A percentile compares a stretch with the other conserved stretches of the same genome.
phyloP scores from a whole-genome alignment of 2,797 vertebrate genomes.

The Chrysocyon brachyurus region DNA sequence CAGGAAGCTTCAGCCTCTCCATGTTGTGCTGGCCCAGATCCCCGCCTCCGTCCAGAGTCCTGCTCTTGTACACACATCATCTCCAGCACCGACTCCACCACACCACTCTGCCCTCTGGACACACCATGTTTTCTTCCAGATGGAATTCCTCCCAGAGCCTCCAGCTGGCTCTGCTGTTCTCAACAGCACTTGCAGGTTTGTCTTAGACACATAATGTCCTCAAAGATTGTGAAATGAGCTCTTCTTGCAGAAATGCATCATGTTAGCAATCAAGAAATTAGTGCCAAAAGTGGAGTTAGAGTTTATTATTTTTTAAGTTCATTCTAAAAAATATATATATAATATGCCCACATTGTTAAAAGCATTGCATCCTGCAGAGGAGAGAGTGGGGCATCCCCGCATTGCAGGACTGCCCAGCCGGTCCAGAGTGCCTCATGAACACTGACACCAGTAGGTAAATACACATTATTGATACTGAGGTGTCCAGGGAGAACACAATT shows the following conservation, averaged over 20 bases:
- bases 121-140: not conserved
- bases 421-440: not conserved
- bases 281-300: not conserved
- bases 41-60: not conserved
- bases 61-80: rapidly evolving
- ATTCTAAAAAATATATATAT: rapidly evolving
- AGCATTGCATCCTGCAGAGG: not conserved
- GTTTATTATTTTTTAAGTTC: not conserved
- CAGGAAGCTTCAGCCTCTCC: not conserved
- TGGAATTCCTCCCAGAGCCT: not conserved
- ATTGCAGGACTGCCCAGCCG: rapidly evolving
- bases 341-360: rapidly evolving
- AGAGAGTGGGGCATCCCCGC: not conserved
- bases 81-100: rapidly evolving
- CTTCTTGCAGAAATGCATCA: rapidly evolving
- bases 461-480: not conserved
- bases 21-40: not conserved
- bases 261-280: too few relatives aligned
- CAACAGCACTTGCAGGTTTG: not conserved
- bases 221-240: not conserved
- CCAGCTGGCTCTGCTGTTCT: not conserved
- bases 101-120: not conserved
- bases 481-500: rapidly evolving
- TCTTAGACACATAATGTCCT: not conserved
- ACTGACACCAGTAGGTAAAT: rapidly evolving